A percentile compares a stretch with the other conserved stretches of the same genome.
These are phyloP conservation scores for Caenorhabditis japonica DNA, from an alignment of 2,888 invertebrate species.

Conservation along the genomic window DNA sequence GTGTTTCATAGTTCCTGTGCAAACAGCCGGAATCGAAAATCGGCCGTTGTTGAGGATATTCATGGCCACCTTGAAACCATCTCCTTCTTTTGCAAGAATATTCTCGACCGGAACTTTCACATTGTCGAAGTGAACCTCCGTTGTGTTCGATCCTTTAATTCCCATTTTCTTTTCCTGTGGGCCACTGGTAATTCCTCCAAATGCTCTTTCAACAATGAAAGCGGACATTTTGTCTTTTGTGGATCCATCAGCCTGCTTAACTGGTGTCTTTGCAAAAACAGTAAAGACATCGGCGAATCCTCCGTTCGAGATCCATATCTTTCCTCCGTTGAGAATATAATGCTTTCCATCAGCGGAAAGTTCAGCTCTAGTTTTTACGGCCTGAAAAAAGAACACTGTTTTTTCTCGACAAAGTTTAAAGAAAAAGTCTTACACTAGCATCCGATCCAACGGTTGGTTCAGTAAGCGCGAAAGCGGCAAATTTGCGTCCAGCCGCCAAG, in stretches of 20 bases:
- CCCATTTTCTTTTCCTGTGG: slow-evolving; percentile 99
- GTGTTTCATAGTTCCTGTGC: slow-evolving; percentile 91
- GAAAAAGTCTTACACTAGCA: slow-evolving; percentile 81
- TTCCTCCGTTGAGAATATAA: slow-evolving; percentile 93
- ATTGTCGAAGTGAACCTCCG: slow-evolving; percentile 92
- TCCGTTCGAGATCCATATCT: slow-evolving; percentile 98
- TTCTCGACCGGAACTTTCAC: slow-evolving; percentile 88
- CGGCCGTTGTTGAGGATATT: slow-evolving; percentile 92
- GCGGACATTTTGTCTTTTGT: slow-evolving; percentile 84
- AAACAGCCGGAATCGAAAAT: slow-evolving; percentile 95
- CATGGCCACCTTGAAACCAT: slow-evolving; percentile 95
- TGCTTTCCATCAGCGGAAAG: slow-evolving; percentile 91
- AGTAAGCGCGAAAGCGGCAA: slow-evolving; percentile 94
- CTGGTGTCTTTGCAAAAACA: slow-evolving; percentile 86
- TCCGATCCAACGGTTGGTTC: slow-evolving; percentile 94
- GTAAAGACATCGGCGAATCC: slow-evolving; percentile 96
- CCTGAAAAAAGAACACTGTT: slow-evolving; percentile 78
- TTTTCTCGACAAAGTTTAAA: background rate
- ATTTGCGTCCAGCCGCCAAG: slow-evolving; percentile 86
- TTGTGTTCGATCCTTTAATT: slow-evolving; percentile 93
- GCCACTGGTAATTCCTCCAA: slow-evolving; percentile 91
- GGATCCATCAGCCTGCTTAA: slow-evolving; percentile 77
- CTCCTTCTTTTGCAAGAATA: slow-evolving; percentile 89
- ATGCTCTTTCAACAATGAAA: slow-evolving; percentile 93
- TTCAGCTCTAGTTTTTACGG: slow-evolving; percentile 85